Evolutionary conservation across 2,888 invertebrate genomes (phyloP).

Genomic region (Dynastes grantii): DNA sequence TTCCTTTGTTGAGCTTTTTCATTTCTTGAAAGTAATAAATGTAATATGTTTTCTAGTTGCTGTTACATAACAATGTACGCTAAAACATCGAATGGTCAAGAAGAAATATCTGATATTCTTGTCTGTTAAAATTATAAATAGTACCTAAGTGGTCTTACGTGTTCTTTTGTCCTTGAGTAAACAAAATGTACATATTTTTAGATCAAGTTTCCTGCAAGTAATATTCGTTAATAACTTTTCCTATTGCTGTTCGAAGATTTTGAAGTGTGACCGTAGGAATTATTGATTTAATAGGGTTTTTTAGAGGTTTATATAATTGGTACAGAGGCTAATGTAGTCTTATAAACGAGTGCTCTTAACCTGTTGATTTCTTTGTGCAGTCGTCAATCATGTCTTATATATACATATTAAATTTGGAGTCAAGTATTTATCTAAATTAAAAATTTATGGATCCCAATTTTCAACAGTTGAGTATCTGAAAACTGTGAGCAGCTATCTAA

Average conservation of each 20-base stretch:
- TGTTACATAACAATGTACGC: constrained; percentile 5
- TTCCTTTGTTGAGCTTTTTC: constrained; percentile 34
- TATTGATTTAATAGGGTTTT: no score
- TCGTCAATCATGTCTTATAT: no score
- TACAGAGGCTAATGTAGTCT: no score
- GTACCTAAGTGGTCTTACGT: background rate
- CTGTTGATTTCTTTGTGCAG: no score
- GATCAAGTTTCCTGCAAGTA: background rate
- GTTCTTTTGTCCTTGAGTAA: constrained; percentile 17
- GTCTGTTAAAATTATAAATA: background rate
- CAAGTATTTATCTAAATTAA: no score
- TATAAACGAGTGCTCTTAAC: no score
- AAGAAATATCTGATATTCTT: constrained; percentile 4
- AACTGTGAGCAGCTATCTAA: no score
- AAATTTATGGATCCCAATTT: no score
- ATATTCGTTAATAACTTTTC: background rate
- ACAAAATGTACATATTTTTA: background rate
- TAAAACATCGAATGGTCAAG: constrained; percentile 8
- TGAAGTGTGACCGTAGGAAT: no score
- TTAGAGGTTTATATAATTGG: no score
- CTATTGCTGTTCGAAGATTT: background rate
- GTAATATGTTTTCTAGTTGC: constrained; percentile 16
- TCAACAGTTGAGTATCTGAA: no score
- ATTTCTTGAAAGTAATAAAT: constrained; percentile 21
- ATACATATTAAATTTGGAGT: no score